These are phyloP conservation scores for Drosophila engyochracea DNA, from an alignment of 2,888 invertebrate species.

Conservation along the genomic window DNA sequence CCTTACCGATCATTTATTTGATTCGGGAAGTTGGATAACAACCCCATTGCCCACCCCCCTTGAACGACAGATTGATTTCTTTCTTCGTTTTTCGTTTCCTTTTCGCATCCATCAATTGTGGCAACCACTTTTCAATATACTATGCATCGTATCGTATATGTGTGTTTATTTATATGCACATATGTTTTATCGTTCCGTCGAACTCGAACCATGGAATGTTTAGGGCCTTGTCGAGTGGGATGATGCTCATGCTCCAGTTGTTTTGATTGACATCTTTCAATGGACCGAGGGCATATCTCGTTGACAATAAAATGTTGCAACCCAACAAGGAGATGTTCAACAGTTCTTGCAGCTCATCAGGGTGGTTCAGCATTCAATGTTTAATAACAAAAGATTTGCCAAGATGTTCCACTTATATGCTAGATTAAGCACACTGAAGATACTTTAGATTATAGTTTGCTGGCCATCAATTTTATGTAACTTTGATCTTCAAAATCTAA, in stretches of 20 bases:
- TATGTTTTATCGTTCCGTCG: slow-evolving; percentile 43
- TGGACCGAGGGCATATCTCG: slow-evolving; percentile 33
- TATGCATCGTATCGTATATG: slow-evolving; percentile 5
- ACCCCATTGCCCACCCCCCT: not conserved
- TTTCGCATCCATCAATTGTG: slow-evolving; percentile 59
- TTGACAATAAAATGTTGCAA: slow-evolving; percentile 49
- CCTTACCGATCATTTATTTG: slow-evolving; percentile 37
- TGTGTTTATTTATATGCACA: slow-evolving; percentile 20
- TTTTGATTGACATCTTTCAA: slow-evolving; percentile 58
- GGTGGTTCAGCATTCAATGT: slow-evolving; percentile 10
- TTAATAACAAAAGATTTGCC: not conserved
- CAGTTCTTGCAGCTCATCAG: not conserved
- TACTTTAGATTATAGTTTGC: not conserved
- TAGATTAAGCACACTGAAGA: not conserved
- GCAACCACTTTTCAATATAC: slow-evolving; percentile 34
- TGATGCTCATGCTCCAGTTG: slow-evolving; percentile 47
- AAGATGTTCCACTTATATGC: too few species aligned
- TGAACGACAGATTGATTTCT: slow-evolving; percentile 60
- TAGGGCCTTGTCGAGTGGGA: slow-evolving; percentile 26
- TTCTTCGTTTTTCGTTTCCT: slow-evolving; percentile 57
- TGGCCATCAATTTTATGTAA: not conserved
- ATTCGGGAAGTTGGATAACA: slow-evolving; percentile 31
- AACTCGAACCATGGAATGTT: slow-evolving; percentile 8
- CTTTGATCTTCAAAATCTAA: not conserved
- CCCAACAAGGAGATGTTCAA: slow-evolving; percentile 25